phyloP scores from a whole-genome alignment of 2,113 vertebrate species.

The Dascyllus trimaculatus region DNA sequence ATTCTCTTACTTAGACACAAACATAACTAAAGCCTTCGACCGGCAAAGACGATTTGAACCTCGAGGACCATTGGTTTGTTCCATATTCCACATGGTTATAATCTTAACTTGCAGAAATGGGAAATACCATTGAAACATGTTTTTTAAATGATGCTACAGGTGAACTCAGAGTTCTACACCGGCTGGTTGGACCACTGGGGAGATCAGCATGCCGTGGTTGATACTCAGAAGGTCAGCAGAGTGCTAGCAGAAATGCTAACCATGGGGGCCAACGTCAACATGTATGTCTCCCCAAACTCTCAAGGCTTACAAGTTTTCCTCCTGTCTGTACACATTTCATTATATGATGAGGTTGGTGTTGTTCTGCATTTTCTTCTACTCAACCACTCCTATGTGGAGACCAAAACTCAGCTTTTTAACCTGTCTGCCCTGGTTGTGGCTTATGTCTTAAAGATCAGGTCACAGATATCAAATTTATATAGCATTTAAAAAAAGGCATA shows the following conservation, averaged over 20 bases:
- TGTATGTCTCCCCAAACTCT: slow-evolving; percentile 82
- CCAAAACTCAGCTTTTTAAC: background rate
- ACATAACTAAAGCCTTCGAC: slow-evolving; percentile 87
- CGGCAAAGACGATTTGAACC: slow-evolving; percentile 90
- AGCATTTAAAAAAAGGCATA: too few species aligned
- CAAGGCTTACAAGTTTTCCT: background rate
- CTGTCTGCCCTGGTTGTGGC: too few species aligned
- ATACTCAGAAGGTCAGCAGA: slow-evolving; percentile 78
- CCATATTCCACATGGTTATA: background rate
- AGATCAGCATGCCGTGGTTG: slow-evolving; percentile 85
- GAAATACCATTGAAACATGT: background rate
- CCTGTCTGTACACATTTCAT: background rate
- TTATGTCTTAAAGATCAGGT: too few species aligned
- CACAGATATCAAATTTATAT: too few species aligned
- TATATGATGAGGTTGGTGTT: background rate
- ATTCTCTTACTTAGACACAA: slow-evolving; percentile 82
- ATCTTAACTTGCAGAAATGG: background rate
- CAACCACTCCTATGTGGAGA: background rate
- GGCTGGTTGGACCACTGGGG: slow-evolving; percentile 99
- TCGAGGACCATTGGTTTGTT: slow-evolving; percentile 91
- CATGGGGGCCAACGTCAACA: slow-evolving; percentile 95
- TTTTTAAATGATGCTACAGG: slow-evolving; percentile 79
- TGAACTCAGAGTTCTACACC: slow-evolving; percentile 98
- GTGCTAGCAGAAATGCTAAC: slow-evolving; percentile 89
- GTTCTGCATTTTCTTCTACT: background rate